Conservation (phyloP, 2,888 invertebrate species). For the Papilio protenor region DNA sequence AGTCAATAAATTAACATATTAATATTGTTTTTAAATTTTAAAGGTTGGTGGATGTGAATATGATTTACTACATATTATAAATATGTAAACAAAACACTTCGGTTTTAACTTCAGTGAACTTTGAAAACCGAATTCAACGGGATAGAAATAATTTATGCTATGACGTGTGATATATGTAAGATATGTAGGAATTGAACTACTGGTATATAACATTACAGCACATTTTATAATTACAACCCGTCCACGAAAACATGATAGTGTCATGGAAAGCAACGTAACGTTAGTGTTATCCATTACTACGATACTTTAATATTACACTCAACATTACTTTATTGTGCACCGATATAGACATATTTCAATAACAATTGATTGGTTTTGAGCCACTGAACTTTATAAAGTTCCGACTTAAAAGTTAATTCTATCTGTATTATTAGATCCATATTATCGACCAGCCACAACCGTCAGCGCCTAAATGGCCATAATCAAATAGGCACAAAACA, state of each 20-base stretch:
- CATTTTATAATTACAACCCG: too few species aligned
- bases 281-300: neutral
- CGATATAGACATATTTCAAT: neutral
- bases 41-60: neutral
- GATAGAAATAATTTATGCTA: neutral
- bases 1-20: slow-evolving; percentile 12
- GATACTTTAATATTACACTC: neutral
- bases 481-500: too few species aligned
- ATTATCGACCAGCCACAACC: too few species aligned
- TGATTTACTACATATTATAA: neutral
- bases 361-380: neutral
- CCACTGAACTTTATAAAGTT: too few species aligned
- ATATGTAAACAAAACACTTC: neutral
- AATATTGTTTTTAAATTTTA: neutral
- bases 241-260: too few species aligned
- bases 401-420: too few species aligned
- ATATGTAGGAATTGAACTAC: neutral
- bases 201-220: too few species aligned
- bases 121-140: neutral
- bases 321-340: neutral
- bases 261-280: too few species aligned
- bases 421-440: too few species aligned
- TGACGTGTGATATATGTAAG: neutral
- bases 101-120: neutral
- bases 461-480: too few species aligned